Conservation (phyloP, 2,797 vertebrate genomes). For the Sardinella longiceps region DNA sequence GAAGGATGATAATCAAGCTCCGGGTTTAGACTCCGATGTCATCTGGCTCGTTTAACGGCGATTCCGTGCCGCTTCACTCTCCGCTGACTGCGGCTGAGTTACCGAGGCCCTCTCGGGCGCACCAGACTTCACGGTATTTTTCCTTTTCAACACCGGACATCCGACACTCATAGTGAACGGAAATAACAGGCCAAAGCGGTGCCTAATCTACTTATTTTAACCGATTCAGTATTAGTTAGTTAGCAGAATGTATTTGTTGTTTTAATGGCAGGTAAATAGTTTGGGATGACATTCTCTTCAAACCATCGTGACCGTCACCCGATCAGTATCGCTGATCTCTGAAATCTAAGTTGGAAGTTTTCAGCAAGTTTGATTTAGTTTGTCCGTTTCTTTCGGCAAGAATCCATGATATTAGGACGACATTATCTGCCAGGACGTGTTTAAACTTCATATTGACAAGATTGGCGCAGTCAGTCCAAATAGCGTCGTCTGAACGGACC, state of each 20-base stretch:
- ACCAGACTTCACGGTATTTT: slow-evolving; percentile 14
- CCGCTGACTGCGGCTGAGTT: slow-evolving; percentile 32
- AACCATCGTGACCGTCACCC: neutral
- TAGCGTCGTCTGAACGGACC: neutral
- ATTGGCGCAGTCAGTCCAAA: slow-evolving; percentile 10
- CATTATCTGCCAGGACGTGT: neutral
- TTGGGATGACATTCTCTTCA: neutral
- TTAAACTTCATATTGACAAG: neutral
- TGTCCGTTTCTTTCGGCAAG: neutral
- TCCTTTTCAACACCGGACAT: slow-evolving; percentile 43
- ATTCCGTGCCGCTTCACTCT: neutral
- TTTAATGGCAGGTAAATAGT: neutral
- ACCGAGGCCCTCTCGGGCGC: slow-evolving; percentile 47
- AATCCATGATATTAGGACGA: neutral
- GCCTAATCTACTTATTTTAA: too few species aligned
- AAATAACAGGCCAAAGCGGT: slow-evolving; percentile 12
- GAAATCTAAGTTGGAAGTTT: neutral
- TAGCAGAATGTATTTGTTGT: neutral
- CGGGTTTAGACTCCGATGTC: slow-evolving; percentile 23
- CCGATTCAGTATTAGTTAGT: neutral
- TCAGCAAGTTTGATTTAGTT: slow-evolving; percentile 17
- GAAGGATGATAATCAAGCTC: slow-evolving; percentile 1
- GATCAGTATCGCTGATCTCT: neutral
- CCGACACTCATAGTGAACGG: slow-evolving; percentile 51
- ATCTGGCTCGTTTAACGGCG: slow-evolving; percentile 28